Conservation (phyloP, 1,140 invertebrate genomes). For the Choristoneura fumiferana region DNA sequence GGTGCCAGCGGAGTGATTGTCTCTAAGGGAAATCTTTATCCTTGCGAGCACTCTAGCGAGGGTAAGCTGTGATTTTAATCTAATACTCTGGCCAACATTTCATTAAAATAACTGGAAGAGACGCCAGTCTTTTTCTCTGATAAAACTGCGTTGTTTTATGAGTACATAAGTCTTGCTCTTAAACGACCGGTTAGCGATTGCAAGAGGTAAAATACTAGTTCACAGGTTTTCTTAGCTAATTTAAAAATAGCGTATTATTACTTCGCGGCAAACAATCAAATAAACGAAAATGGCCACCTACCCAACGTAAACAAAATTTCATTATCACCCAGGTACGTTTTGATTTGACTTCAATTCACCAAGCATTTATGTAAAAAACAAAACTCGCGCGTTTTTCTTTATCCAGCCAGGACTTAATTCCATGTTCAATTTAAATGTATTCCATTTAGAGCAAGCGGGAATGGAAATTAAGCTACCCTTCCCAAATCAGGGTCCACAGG, state of each 20-base stretch:
- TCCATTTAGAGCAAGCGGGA: slow-evolving; percentile 21
- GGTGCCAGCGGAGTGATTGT: neutral
- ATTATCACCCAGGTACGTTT: too few species aligned
- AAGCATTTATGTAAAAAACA: neutral
- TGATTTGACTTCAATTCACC: neutral
- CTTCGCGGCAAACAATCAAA: too few species aligned
- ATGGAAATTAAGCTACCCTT: slow-evolving; percentile 37
- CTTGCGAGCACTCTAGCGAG: slow-evolving; percentile 12
- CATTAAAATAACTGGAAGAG: neutral
- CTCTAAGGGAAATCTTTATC: neutral
- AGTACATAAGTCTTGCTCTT: too few species aligned
- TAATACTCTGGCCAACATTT: slow-evolving; percentile 31
- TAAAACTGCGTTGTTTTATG: too few species aligned
- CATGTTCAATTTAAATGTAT: slow-evolving; percentile 8
- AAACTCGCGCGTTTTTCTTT: neutral
- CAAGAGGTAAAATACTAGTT: too few species aligned
- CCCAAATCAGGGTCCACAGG: slow-evolving; percentile 24
- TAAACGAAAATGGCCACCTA: too few species aligned
- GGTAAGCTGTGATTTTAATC: slow-evolving; percentile 32
- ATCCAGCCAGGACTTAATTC: neutral
- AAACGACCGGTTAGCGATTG: too few species aligned
- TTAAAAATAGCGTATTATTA: too few species aligned
- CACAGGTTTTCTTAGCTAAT: too few species aligned
- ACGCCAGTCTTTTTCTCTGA: neutral
- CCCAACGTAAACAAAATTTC: too few species aligned